Base-by-base conservation (phyloP, 2,888 invertebrate species). In the Stegana nigrithorax region DNA sequence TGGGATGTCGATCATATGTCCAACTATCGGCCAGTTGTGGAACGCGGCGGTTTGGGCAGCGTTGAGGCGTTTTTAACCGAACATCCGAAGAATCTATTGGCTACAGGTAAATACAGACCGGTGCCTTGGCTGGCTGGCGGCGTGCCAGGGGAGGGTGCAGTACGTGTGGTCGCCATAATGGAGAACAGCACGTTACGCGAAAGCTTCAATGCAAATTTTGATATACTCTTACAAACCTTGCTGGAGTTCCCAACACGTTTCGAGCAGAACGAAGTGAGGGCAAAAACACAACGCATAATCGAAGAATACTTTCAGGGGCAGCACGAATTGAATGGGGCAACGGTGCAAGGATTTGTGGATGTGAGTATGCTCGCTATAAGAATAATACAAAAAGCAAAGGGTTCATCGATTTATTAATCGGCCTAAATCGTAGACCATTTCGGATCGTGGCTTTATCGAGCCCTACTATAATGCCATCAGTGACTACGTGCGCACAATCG, bases 1-100 rank as follows among this genome's bases (percentile, higher is more conserved):
- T 88, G 88, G 86, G 80, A 85, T 47, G 81, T 87, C 2, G 88
- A 89, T 73, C 88, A 88, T 4, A 66, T 88, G 60, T 84, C 85
- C 1, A 82, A 86, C 53, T 89, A 84, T 71, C 83, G 85, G 0
- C 84, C 87, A 0, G 87, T 87, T 1, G 76, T 87, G 5, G 89
- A 89, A 72, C 60, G 42, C 2, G 42, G 21, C 5, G 44, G 10
- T 32, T n/a, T n/a, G n/a, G 32, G 19, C 8, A 56, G 63, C 4
- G 56, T 84, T 23, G 82, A 85, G 26, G 86, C 88, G 1, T 89
- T 88, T 69, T 66, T 89, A 0, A 84, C 84, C 0, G 81, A 81
- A 59, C 78, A 86, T 60, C 89, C 89, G 0, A 57, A 78, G 10
- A 71, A 84, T 12, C 72, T 87, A 29, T 71, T 88, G 21, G 69